These are phyloP conservation scores for Scolopax bukidnonensis DNA, from an alignment of 2,797 vertebrate species.

Conservation along the genomic window DNA sequence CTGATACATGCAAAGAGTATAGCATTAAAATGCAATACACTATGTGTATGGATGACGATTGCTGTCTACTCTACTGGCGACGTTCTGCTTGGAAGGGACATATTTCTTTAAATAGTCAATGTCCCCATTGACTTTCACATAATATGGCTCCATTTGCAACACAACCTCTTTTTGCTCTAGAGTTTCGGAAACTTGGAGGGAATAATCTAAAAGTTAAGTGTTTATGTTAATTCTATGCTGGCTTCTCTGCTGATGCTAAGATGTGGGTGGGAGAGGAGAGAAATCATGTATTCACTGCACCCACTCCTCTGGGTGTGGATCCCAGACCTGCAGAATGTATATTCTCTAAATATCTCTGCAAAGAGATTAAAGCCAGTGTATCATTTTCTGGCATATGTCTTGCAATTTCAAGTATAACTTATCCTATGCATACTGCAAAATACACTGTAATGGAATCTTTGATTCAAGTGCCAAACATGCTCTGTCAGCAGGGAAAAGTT, in stretches of 20 bases:
- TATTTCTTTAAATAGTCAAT: constrained; percentile 1
- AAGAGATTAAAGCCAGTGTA: constrained; percentile 27
- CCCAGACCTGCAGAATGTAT: constrained; percentile 56
- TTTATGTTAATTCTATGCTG: constrained; percentile 57
- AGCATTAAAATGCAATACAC: background rate
- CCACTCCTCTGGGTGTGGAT: constrained; percentile 58
- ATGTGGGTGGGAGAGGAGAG: constrained; percentile 65
- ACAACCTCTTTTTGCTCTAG: constrained; percentile 19
- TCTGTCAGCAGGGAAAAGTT: background rate
- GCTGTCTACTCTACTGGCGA: background rate
- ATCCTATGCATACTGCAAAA: constrained; percentile 9
- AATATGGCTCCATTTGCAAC: background rate
- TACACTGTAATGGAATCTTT: constrained; percentile 1
- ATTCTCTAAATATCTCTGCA: constrained; percentile 62
- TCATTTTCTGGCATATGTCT: constrained; percentile 53
- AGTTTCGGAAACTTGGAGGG: constrained; percentile 55
- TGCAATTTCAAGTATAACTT: constrained; percentile 51
- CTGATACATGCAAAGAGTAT: background rate
- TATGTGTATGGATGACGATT: background rate
- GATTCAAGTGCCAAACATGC: background rate
- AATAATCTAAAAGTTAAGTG: constrained; percentile 50
- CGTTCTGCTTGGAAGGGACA: background rate
- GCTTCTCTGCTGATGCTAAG: constrained; percentile 35
- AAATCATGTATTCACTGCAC: constrained; percentile 64
- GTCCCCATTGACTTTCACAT: background rate